Conservation (phyloP, 2,888 invertebrate species). For the Teinopalpus imperialis region DNA sequence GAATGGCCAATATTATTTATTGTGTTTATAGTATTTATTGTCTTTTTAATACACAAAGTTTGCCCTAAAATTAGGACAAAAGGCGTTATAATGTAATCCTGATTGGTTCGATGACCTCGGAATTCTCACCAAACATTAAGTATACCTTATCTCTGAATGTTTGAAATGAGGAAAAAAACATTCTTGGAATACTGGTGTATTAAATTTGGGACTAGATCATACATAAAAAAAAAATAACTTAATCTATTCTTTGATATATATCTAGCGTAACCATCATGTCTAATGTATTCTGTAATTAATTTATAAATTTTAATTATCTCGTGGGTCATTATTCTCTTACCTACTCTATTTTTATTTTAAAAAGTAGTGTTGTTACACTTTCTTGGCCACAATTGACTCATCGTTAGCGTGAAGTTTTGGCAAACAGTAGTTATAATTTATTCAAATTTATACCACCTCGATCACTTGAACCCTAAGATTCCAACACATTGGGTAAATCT, state of each 20-base stretch:
- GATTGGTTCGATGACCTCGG: constrained; percentile 30
- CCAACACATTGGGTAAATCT: not conserved
- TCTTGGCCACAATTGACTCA: constrained; percentile 18
- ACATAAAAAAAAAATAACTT: too few species aligned
- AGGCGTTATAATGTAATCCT: constrained; percentile 10
- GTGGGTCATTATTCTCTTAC: too few species aligned
- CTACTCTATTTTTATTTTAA: too few species aligned
- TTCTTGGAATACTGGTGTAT: constrained; percentile 30
- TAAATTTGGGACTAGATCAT: constrained; percentile 4
- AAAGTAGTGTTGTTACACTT: constrained; percentile 15
- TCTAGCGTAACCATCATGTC: too few species aligned
- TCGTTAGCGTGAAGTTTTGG: constrained; percentile 12
- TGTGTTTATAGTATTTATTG: too few species aligned
- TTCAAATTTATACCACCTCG: constrained; percentile 24
- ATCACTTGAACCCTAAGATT: constrained; percentile 13
- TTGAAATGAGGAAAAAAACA: constrained; percentile 31
- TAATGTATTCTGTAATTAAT: too few species aligned
- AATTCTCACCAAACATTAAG: constrained; percentile 32
- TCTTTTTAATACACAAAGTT: not conserved
- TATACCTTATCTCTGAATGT: constrained; percentile 33
- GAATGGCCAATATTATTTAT: too few species aligned
- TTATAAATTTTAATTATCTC: too few species aligned
- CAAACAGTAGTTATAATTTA: constrained; percentile 16
- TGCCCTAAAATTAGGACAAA: constrained; percentile 22
- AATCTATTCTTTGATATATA: too few species aligned